Base-by-base conservation (phyloP, 2,888 invertebrate species). In the Incurvaria masculella region DNA sequence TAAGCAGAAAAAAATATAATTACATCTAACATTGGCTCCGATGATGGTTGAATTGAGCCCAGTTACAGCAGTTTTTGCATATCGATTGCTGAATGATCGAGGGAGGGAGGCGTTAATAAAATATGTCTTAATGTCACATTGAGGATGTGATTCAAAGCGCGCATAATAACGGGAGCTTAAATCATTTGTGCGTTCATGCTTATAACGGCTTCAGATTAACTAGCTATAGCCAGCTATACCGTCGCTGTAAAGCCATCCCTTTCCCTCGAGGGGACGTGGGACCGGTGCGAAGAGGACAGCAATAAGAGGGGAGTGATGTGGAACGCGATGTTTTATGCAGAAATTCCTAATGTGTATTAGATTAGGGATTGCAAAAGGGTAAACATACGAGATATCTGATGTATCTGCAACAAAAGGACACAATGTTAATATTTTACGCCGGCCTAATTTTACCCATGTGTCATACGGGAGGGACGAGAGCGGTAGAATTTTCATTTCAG, bases 401-500 rank as follows among this genome's bases (percentile, higher is more conserved):
- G 41, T 44, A 40, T 45, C 52, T 55, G 55, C 57, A 61, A 59
- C 61, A 58, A 58, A 58, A 63, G 59, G 61, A 60, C 62, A 56
- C 56, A 60, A 57, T 60, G 42, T 53, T 59, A 64, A 68, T 64
- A 62, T 60, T 64, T 64, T 59, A 66, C 63, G 56, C 59, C 61
- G 61, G 64, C 64, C 64, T 65, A 62, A 68, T 63, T 65, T 63
- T 59, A 65, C 63, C 64, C 60, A 64, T 61, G 60, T 60, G 64
- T 65, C 64, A 62, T 64, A 62, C 59, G 61, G 63, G 45, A 59
- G 61, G 65, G 62, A 63, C 65, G 61, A 62, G n/a, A n/a, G n/a
- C n/a, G n/a, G n/a, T n/a, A n/a, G n/a, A n/a, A n/a, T n/a, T n/a
- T n/a, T n/a, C n/a, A n/a, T n/a, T n/a, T n/a, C n/a, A n/a, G n/a